These are phyloP conservation scores for Calidris pugnax DNA, from an alignment of 2,113 vertebrate genomes.

Conservation along the genomic window DNA sequence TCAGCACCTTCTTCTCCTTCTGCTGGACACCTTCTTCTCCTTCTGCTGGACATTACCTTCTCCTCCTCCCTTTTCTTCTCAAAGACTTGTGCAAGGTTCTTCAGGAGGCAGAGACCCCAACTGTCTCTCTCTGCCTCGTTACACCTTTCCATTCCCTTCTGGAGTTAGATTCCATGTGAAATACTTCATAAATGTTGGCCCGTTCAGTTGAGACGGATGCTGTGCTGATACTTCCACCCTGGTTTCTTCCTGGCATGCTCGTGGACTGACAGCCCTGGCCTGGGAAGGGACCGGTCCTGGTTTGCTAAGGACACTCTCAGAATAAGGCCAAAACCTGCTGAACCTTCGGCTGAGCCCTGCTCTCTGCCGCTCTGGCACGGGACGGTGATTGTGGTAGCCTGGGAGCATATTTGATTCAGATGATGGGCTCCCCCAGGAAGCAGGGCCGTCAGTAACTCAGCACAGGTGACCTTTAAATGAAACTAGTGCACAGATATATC, in stretches of 20 bases:
- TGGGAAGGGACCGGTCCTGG: background rate
- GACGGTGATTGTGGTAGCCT: background rate
- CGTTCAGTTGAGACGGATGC: background rate
- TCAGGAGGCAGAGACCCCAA: background rate
- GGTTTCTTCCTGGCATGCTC: background rate
- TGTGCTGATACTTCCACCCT: background rate
- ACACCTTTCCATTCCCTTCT: background rate
- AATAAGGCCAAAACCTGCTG: background rate
- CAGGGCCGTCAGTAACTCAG: background rate
- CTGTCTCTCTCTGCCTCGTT: background rate
- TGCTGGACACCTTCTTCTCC: too few species aligned
- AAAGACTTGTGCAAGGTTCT: background rate
- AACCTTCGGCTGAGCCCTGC: background rate
- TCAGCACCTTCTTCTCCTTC: background rate
- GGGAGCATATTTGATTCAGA: constrained; percentile 37
- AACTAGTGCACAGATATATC: background rate
- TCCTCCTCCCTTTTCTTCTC: background rate
- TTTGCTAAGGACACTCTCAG: background rate
- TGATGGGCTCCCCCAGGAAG: background rate
- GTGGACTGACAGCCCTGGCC: too few species aligned
- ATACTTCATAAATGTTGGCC: background rate
- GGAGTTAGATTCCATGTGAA: background rate
- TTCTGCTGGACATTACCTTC: too few species aligned
- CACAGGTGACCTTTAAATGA: constrained; percentile 54
- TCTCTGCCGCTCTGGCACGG: background rate